phyloP scores from a whole-genome alignment of 2,113 vertebrate species.

The Salvelinus sp. region DNA sequence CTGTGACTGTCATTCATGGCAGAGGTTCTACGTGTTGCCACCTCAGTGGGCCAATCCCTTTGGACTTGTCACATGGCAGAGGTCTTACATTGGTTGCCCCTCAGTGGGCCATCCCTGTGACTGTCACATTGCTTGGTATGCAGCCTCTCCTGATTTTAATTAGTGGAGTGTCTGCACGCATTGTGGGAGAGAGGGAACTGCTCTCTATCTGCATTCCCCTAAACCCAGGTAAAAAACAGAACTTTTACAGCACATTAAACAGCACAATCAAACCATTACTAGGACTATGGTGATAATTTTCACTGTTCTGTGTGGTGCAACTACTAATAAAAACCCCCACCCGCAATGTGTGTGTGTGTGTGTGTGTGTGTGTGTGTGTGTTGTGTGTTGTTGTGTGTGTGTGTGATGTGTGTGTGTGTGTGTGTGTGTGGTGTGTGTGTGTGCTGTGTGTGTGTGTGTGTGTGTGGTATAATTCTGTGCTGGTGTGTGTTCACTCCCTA shows the following conservation, averaged over 20 bases:
- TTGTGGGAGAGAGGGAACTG: constrained; percentile 21
- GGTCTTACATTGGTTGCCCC: no score
- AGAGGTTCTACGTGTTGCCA: constrained; percentile 10
- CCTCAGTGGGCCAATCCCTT: background rate
- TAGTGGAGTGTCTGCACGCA: constrained; percentile 40
- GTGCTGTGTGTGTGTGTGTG: background rate
- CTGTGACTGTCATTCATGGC: background rate
- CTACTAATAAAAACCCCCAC: no score
- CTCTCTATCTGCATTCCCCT: constrained; percentile 31
- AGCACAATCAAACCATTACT: constrained; percentile 59
- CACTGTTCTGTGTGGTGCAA: constrained; percentile 5
- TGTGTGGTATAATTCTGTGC: no score
- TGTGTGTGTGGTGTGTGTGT: no score
- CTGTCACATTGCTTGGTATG: constrained; percentile 64
- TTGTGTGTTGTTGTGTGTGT: background rate
- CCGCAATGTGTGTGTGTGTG: no score
- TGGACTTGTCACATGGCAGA: background rate
- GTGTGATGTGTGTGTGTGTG: background rate
- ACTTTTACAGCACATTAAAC: constrained; percentile 62
- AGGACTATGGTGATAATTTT: constrained; percentile 59
- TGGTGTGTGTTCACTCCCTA: background rate
- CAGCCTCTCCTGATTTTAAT: constrained; percentile 65
- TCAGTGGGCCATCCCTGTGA: no score
- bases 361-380: background rate
- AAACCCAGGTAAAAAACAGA: constrained; percentile 42